A percentile compares a stretch with the other conserved stretches of the same genome.
Evolutionary conservation across 2,888 invertebrate species (phyloP).

Genomic region (Eilema sororculum): DNA sequence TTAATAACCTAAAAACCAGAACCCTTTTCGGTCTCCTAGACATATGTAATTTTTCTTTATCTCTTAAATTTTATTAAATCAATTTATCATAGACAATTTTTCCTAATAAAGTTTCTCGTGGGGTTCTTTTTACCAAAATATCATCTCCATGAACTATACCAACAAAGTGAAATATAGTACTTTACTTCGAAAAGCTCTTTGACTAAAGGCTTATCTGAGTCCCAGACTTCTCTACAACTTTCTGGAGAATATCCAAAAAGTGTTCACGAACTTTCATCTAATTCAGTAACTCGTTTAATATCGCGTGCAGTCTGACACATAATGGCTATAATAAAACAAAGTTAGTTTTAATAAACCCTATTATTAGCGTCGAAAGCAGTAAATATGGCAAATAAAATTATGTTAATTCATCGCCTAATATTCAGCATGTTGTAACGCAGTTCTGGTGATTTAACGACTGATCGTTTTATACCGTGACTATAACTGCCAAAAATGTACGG

Average conservation of each 20-base stretch:
- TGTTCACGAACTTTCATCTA: conserved; percentile 47
- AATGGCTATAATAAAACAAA: conserved; percentile 54
- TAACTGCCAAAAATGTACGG: not conserved
- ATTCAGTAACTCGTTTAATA: conserved; percentile 57
- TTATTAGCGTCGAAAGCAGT: conserved; percentile 51
- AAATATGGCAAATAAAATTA: conserved; percentile 51
- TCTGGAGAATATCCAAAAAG: conserved; percentile 33
- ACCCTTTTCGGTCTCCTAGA: too few species aligned
- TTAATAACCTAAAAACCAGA: too few species aligned
- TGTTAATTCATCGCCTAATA: conserved; percentile 50
- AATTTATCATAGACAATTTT: too few species aligned
- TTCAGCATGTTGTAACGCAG: conserved; percentile 34
- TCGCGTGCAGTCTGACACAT: conserved; percentile 55
- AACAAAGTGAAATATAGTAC: too few species aligned
- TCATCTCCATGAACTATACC: not conserved
- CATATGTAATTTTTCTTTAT: too few species aligned
- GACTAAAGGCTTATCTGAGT: conserved; percentile 3
- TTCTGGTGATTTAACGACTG: conserved; percentile 28
- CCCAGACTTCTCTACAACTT: not conserved
- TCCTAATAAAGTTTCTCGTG: too few species aligned
- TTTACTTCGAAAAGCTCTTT: not conserved
- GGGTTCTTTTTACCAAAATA: not conserved
- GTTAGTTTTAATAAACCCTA: conserved; percentile 57
- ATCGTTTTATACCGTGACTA: conserved; percentile 17
- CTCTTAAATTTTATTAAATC: too few species aligned